These are phyloP conservation scores for Mus spicilegus DNA, from an alignment of 2,113 vertebrate genomes.

Conservation along the genomic window DNA sequence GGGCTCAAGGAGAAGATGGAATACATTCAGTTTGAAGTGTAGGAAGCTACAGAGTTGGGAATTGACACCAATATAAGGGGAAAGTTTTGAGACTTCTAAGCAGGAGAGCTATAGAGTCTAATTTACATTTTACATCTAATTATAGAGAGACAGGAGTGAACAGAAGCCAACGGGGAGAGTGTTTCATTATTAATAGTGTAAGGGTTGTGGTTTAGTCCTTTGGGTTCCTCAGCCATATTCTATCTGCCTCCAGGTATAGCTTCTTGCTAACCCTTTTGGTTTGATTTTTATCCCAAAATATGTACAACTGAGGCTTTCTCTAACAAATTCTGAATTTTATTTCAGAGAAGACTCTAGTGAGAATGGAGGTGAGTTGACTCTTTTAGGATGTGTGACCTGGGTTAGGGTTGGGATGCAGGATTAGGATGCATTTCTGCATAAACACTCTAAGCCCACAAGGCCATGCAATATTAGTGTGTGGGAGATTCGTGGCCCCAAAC, in stretches of 20 bases:
- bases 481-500: not conserved
- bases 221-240: not conserved
- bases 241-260: accelerated
- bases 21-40: not conserved
- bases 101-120: not conserved
- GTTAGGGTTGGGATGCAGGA: not conserved
- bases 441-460: not conserved
- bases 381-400: not conserved
- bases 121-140: not conserved
- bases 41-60: not conserved
- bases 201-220: not conserved
- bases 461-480: not conserved
- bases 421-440: not conserved
- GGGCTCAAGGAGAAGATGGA: accelerated
- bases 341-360: not conserved
- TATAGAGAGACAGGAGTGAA: not conserved
- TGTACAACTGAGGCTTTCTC: not conserved
- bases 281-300: not conserved
- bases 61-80: not conserved
- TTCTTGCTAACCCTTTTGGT: not conserved
- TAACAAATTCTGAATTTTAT: not conserved
- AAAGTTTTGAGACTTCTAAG: not conserved
- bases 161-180: not conserved
- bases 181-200: not conserved
- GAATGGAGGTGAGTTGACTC: not conserved